These are phyloP conservation scores for Ptilonorhynchus violaceus DNA, from an alignment of 2,113 vertebrate species.

Conservation along the genomic window DNA sequence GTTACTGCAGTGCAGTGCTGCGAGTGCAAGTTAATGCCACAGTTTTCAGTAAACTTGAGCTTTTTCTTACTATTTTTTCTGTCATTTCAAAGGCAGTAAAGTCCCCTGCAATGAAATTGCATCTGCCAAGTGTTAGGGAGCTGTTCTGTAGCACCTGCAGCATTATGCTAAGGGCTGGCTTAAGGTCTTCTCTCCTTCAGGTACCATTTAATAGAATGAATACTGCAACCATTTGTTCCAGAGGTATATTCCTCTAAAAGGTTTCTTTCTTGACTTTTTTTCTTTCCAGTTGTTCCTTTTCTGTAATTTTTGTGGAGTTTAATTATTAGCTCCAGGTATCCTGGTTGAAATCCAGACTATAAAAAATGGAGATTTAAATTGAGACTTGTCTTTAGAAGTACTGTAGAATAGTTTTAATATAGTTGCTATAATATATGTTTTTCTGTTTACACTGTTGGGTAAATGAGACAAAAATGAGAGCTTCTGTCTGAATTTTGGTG, in stretches of 20 bases:
- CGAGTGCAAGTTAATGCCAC: constrained; percentile 9
- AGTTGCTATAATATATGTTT: neutral
- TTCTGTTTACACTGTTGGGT: constrained; percentile 25
- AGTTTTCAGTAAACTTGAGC: constrained; percentile 25
- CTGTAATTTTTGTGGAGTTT: constrained; percentile 34
- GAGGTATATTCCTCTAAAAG: constrained; percentile 9
- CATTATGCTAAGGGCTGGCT: neutral
- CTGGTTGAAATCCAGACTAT: constrained; percentile 18
- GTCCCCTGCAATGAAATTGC: neutral
- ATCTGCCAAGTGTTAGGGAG: neutral
- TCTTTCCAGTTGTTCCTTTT: neutral
- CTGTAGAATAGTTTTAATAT: neutral
- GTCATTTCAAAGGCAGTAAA: constrained; percentile 17
- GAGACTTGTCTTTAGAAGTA: constrained; percentile 10
- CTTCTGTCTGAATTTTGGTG: neutral
- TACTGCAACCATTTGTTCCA: neutral
- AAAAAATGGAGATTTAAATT: constrained; percentile 42
- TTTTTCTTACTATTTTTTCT: neutral
- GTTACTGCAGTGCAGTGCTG: neutral
- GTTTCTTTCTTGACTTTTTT: constrained; percentile 19
- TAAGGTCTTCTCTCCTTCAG: neutral
- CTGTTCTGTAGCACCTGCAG: neutral
- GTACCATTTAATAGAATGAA: constrained; percentile 9
- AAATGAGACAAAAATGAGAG: constrained; percentile 23
- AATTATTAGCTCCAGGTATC: constrained; percentile 48